Conservation (phyloP, 2,113 vertebrate species). For the Porphyrio hochstetteri region DNA sequence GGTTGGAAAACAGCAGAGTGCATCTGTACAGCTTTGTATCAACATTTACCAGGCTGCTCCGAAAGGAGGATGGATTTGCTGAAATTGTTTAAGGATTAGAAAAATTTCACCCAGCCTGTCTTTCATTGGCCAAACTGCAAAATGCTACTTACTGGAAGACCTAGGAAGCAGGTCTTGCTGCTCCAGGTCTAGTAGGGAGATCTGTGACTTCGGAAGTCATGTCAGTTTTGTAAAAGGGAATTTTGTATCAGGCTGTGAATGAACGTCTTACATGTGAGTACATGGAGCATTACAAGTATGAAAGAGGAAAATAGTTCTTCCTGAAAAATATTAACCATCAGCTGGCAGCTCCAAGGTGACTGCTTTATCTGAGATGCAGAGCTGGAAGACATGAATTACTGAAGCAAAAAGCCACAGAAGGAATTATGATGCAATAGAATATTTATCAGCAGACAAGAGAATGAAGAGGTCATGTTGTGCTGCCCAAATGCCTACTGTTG, state of each 20-base stretch:
- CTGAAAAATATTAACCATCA: background rate
- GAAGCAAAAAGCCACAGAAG: background rate
- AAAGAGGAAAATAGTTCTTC: background rate
- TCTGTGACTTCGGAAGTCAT: background rate
- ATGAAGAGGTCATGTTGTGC: background rate
- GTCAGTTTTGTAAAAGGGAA: background rate
- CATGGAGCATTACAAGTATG: background rate
- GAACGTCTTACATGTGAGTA: background rate
- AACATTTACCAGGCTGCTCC: background rate
- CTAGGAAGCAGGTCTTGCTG: background rate
- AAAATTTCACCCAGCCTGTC: background rate
- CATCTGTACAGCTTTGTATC: background rate
- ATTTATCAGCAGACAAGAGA: background rate
- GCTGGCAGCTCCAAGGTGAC: background rate
- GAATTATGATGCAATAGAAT: background rate
- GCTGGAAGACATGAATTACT: background rate
- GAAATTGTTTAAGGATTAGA: background rate
- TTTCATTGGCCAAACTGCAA: background rate
- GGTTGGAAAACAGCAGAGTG: accelerated
- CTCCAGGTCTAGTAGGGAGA: background rate
- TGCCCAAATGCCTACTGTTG: background rate
- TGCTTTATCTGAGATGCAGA: background rate
- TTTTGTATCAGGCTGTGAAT: background rate
- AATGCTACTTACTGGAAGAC: background rate
- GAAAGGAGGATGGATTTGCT: background rate